phyloP scores from a whole-genome alignment of 2,113 vertebrate species.

The Zingel zingel region DNA sequence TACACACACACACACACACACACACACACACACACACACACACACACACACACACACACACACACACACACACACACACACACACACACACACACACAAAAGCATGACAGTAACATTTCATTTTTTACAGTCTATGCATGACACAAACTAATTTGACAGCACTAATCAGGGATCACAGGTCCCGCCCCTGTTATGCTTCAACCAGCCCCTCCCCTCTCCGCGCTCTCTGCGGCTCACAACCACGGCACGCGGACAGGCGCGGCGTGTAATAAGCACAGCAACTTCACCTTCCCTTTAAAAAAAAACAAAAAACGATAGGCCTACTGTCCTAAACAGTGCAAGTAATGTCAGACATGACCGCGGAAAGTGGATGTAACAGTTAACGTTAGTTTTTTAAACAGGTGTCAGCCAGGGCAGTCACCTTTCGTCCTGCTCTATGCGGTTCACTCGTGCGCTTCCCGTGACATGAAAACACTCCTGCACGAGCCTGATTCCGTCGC shows the following conservation, averaged over 20 bases:
- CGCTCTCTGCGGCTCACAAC: constrained; percentile 54
- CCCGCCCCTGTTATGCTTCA: constrained; percentile 47
- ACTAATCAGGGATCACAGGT: background rate
- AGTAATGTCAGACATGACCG: background rate
- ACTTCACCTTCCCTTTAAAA: constrained; percentile 38
- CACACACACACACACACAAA: no score
- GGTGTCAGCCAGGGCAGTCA: constrained; percentile 49
- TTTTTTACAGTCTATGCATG: no score
- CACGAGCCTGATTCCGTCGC: constrained; percentile 48
- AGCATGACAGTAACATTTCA: no score
- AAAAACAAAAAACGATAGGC: background rate
- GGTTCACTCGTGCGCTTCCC: constrained; percentile 39
- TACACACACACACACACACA: no score
- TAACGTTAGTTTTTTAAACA: constrained; percentile 8
- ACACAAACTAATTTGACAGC: no score
- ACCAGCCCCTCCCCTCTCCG: constrained; percentile 49
- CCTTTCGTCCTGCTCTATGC: constrained; percentile 47
- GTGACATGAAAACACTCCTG: constrained; percentile 59
- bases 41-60: no score
- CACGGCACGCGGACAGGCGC: constrained; percentile 29
- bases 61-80: no score
- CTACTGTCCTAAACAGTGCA: background rate
- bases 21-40: no score
- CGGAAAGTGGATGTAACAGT: constrained; percentile 1
- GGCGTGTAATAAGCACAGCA: background rate